These are phyloP conservation scores for Erethizon dorsatum DNA, from an alignment of 2,797 vertebrate genomes.

Conservation along the genomic window DNA sequence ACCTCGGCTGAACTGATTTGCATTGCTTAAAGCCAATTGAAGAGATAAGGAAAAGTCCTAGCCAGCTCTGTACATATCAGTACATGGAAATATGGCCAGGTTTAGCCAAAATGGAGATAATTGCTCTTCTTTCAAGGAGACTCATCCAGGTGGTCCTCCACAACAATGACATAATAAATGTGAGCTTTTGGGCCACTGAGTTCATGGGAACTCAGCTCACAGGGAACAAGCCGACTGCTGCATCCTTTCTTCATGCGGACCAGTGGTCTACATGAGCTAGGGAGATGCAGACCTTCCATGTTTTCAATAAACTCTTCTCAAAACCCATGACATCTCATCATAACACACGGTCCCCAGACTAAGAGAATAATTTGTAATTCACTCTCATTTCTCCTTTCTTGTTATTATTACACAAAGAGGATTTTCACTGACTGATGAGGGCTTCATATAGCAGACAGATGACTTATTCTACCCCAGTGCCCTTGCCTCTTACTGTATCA, in stretches of 20 bases:
- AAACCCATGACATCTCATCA: slow-evolving; percentile 34
- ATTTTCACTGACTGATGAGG: slow-evolving; percentile 18
- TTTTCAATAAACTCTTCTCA: slow-evolving; percentile 39
- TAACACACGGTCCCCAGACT: background rate
- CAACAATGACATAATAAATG: slow-evolving; percentile 59
- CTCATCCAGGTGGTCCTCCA: too few species aligned
- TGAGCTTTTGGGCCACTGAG: slow-evolving; percentile 49
- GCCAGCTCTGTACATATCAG: too few species aligned
- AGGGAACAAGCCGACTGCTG: background rate
- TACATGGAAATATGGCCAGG: too few species aligned
- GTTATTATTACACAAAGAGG: background rate
- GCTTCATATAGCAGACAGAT: background rate
- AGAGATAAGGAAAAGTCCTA: too few species aligned
- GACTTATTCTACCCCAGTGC: background rate
- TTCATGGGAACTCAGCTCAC: background rate
- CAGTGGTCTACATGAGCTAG: background rate
- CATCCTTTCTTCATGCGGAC: too few species aligned
- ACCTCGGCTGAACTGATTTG: too few species aligned
- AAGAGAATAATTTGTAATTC: slow-evolving; percentile 36
- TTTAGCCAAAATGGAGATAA: too few species aligned
- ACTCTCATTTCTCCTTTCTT: background rate
- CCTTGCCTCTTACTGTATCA: background rate
- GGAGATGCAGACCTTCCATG: background rate
- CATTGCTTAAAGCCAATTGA: too few species aligned
- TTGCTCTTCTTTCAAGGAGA: too few species aligned